Evolutionary conservation across 1,140 invertebrate species (phyloP).

Genomic region (Drosophila fuyamai): DNA sequence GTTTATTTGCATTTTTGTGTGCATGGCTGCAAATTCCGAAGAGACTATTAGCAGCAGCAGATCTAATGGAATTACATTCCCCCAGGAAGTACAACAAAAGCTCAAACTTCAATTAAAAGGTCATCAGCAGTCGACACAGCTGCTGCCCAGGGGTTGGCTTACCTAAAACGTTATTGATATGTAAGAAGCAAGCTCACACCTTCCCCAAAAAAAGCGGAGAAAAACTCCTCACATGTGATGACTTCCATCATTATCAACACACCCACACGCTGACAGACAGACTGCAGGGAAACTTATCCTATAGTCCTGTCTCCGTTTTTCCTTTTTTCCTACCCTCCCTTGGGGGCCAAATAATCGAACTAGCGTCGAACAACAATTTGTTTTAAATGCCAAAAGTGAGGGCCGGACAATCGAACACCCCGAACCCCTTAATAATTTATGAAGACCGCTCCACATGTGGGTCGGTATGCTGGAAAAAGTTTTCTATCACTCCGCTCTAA

Average conservation of each 20-base stretch:
- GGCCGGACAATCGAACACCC: constrained; percentile 45
- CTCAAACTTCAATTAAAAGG: constrained; percentile 80
- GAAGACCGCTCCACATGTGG: constrained; percentile 68
- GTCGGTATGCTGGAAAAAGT: constrained; percentile 42
- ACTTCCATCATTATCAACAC: constrained; percentile 74
- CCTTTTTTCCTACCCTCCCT: constrained; percentile 19
- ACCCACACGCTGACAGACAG: constrained; percentile 18
- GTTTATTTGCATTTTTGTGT: constrained; percentile 79
- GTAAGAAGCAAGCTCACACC: constrained; percentile 74
- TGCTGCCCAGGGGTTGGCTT: constrained; percentile 36
- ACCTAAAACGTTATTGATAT: constrained; percentile 78
- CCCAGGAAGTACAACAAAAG: neutral
- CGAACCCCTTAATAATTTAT: constrained; percentile 79
- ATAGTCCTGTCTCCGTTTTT: constrained; percentile 4
- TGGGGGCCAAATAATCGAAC: constrained; percentile 71
- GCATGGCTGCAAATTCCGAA: constrained; percentile 45
- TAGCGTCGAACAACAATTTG: constrained; percentile 79
- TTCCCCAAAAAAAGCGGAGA: constrained; percentile 25
- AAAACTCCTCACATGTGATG: constrained; percentile 57
- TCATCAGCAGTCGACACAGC: constrained; percentile 80
- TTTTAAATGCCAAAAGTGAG: constrained; percentile 74
- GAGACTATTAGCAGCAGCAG: constrained; percentile 22
- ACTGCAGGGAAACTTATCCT: constrained; percentile 50
- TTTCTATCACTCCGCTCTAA: constrained; percentile 77
- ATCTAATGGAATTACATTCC: constrained; percentile 38